phyloP scores from a whole-genome alignment of 2,888 invertebrate species.

The Drosophila recens region DNA sequence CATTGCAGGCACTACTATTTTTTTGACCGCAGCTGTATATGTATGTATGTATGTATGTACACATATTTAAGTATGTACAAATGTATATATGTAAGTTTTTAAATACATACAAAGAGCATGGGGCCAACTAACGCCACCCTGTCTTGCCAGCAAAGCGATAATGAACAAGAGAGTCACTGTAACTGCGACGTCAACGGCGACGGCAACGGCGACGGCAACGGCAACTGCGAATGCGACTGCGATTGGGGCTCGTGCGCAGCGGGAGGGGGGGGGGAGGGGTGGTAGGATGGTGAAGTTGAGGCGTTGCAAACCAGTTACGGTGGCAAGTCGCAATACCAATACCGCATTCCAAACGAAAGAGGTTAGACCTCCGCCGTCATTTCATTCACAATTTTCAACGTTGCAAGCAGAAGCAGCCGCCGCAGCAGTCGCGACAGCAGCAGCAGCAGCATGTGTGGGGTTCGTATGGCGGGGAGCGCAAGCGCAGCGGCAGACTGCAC shows the following conservation, averaged over 20 bases:
- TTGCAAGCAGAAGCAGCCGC: conserved; percentile 30
- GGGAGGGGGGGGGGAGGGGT: neutral
- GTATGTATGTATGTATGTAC: neutral
- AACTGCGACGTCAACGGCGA: conserved; percentile 20
- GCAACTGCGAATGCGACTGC: conserved; percentile 3
- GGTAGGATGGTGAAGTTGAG: neutral
- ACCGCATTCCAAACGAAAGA: conserved; percentile 82
- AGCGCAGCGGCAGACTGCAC: conserved; percentile 41
- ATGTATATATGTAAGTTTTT: conserved; percentile 3
- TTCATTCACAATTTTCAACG: conserved; percentile 84
- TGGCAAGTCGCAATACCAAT: conserved; percentile 80
- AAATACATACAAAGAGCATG: conserved; percentile 30
- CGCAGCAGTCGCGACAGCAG: conserved; percentile 1
- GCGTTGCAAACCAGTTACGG: conserved; percentile 74
- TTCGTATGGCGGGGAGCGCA: conserved; percentile 28
- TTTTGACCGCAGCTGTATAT: too few relatives aligned
- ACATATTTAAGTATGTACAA: neutral
- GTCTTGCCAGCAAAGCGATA: conserved; percentile 67
- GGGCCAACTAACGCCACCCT: conserved; percentile 73
- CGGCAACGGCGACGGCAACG: conserved; percentile 5
- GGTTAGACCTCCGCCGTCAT: conserved; percentile 81
- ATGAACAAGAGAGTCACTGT: conserved; percentile 52
- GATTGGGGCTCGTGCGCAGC: conserved; percentile 9
- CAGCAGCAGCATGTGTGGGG: conserved; percentile 21
- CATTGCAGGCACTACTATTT: too few relatives aligned